Base-by-base conservation (phyloP, 2,797 vertebrate species). In the Clarias laeviceps region DNA sequence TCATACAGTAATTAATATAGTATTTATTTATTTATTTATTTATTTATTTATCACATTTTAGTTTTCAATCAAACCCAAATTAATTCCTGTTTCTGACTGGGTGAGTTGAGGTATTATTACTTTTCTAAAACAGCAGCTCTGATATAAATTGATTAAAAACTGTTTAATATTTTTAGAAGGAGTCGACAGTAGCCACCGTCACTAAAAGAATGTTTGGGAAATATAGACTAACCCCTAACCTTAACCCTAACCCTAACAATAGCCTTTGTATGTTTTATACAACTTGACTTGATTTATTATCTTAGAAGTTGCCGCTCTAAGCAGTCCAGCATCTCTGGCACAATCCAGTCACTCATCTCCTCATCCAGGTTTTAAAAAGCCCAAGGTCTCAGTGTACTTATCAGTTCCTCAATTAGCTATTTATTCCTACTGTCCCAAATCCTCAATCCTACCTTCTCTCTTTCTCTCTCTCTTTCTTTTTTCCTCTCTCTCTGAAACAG, bases 381-480 rank as follows among this genome's bases (percentile, higher is more conserved):
- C 7, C 85, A 83, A 86, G 85, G 85, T 50, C 85, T 82, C 65
- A 24, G 56, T 15, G 54, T 61, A 40, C 54, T 72, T 72, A 56
- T 59, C 45, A 56, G n/a, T 61, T 57, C 72, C 81, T 57, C 11
- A 56, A 83, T 86, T 72, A 77, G 85, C 66, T 62, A 61, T 86
- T 80, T 86, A 86, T 78, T 83, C 57, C 57, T 20, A 22, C 81
- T 54, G 65, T 72, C 56, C 81, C 73, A 76, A 69, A 80, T 64
- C 57, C 14, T 59, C 64, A 34, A 11, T 32, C 72, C 34, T 29
- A 45, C 70, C 62, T 73, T 40, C 32, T 4, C 62, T 66, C 27
- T 82, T 17, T 59, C 57, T 81, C 62, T 65, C 57, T 80, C 59
- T 83, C 24, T 80, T 32, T 50, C 4, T 37, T 24, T 66, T 29